Base-by-base conservation (phyloP, 2,797 vertebrate species). In the Distichodus sexfasciatus region DNA sequence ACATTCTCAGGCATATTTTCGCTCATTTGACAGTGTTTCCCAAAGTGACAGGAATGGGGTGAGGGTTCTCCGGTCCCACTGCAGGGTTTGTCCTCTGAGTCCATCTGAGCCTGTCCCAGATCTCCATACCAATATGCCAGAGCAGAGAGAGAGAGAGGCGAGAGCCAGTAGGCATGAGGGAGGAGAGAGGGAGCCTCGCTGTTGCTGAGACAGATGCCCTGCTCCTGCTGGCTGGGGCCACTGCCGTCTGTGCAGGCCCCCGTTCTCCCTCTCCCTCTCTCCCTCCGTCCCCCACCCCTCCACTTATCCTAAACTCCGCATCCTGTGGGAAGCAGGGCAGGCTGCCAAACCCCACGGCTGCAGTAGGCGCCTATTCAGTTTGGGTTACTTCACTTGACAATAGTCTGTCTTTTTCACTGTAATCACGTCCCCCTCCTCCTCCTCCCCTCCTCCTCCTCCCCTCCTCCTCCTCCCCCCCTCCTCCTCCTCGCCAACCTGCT, bases 151-250 rank as follows among this genome's bases (percentile, higher is more conserved):
- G 68, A 47, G 24, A 76, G 81, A 82, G 76, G 1, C 19, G 19
- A 69, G 71, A 75, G 31, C 60, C 38, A 57, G 54, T 24, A 48
- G 15, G 55, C 21, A 58, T 28, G 71, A 43, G 6, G 29, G 38
- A 51, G 31, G 58, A 43, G 47, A 78, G 82, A 80, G 64, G 53
- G 65, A 70, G 82, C 85, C 81, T 85, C 71, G 81, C 81, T 79
- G 76, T 78, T 78, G 78, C 77, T 76, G 70, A 59, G 70, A 82
- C 86, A 89, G 87, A 88, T 89, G 90, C 85, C 87, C 82, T 78
- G 84, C 84, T 88, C 82, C 81, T 88, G 82, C 86, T 89, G 86
- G 89, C 87, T 85, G 83, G 66, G 81, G 76, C 58, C 69, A 71
- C 66, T 47, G 76, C 84, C 82, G 85, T 83, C 82, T 86, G 82